These are phyloP conservation scores for Apteryx mantelli DNA, from an alignment of 2,113 vertebrate species.

Conservation along the genomic window DNA sequence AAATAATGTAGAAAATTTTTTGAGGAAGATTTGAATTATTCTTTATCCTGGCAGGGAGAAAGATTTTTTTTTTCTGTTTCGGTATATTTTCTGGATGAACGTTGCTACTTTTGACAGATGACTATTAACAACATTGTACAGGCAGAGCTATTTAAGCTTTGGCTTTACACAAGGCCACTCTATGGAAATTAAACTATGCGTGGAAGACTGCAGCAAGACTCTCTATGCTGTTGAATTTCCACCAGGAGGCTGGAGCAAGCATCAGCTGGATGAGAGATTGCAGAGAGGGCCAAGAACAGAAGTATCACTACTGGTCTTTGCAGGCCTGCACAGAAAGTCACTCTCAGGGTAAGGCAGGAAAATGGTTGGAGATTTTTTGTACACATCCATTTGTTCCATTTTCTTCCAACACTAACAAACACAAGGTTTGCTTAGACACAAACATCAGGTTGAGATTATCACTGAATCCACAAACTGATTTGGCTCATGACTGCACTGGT, in stretches of 20 bases:
- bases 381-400: not conserved
- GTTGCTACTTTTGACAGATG: not conserved
- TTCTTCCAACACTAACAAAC: not conserved
- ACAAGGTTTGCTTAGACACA: not conserved
- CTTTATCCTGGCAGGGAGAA: not conserved
- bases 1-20: not conserved
- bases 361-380: not conserved
- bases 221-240: not conserved
- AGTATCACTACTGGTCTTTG: not conserved
- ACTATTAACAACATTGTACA: not conserved
- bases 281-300: not conserved
- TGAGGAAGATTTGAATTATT: not conserved
- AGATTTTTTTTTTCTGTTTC: not conserved
- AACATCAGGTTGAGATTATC: not conserved
- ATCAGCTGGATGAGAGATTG: not conserved
- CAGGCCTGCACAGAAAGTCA: not conserved
- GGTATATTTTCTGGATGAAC: not conserved
- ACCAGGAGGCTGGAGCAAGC: accelerated
- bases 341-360: not conserved
- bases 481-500: not conserved
- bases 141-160: not conserved
- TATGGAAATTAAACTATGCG: not conserved
- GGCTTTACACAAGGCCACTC: not conserved
- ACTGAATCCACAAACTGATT: not conserved
- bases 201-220: not conserved